Evolutionary conservation across 2,113 vertebrate species (phyloP), one percentile per base, ranked within the genome.

Genomic region (Catharus bicknelli): DNA sequence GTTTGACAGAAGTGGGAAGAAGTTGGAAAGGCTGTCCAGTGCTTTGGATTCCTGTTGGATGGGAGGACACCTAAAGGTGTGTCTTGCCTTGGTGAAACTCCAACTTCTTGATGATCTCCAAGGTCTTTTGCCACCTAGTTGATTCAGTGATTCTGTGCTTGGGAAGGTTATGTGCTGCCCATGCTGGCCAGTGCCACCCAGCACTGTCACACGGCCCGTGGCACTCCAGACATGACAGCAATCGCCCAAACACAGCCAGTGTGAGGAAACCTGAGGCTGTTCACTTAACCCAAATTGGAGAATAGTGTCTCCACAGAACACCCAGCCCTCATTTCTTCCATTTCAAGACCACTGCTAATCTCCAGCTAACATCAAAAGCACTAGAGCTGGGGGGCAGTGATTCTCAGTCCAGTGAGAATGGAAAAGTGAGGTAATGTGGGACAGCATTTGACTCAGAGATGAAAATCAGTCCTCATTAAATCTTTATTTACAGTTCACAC

Each of bases 401-500:
- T 89, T 90, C 74, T 67, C 48, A 75, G 50, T 89, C 81, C 77
- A 17, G 62, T 64, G 84, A 94, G 91, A n/a, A 84, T 50, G 70
- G 57, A 85, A 42, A 89, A 89, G 45, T 32, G 84, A 95, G 81
- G 22, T 89, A 75, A 92, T 81, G 48, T 86, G 80, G 91, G 91
- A 88, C 47, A 80, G 76, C 18, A 43, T 77, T 74, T 88, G 83
- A 48, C 83, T 92, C 83, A 81, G 84, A 95, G 67, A 89, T 57
- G 74, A 92, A 95, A 94, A 94, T 84, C 64, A 94, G 86, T 59
- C 48, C 84, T 94, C 81, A 87, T 95, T 95, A 94, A 90, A 61
- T 91, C 69, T 89, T 90, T 63, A 75, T 78, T 92, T 95, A 89
- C 70, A 84, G 19, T 86, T 92, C 69, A 68, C 15, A 21, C 70